Conservation (phyloP, 2,113 vertebrate species). For the Pedionomus torquatus region DNA sequence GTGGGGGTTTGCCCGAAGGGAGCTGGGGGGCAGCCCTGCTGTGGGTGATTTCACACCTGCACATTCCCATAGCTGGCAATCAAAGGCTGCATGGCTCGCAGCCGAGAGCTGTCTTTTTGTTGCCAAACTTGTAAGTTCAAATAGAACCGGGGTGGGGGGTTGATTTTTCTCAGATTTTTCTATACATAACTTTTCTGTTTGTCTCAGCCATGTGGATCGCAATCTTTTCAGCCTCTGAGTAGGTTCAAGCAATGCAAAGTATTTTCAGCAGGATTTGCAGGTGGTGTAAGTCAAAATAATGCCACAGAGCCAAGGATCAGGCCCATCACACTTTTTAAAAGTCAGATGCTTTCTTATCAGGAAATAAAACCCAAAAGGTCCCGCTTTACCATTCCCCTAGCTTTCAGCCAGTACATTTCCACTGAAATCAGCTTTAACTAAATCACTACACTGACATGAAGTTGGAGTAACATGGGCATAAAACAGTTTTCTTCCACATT, state of each 20-base stretch:
- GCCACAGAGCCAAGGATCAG: not conserved
- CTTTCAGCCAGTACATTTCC: not conserved
- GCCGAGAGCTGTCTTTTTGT: not conserved
- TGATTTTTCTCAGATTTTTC: not conserved
- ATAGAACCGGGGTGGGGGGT: not conserved
- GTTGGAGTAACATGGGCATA: not conserved
- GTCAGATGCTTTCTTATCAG: not conserved
- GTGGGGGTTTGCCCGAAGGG: not conserved
- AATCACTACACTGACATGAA: not conserved
- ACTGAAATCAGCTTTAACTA: not conserved
- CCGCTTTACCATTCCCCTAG: not conserved
- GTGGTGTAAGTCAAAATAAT: not conserved
- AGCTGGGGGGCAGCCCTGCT: not conserved
- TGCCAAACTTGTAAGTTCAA: not conserved
- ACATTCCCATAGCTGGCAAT: not conserved
- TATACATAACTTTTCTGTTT: not conserved
- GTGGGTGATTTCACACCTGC: conserved; percentile 27
- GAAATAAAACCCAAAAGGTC: not conserved
- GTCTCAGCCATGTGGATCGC: not conserved
- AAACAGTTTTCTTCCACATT: not conserved
- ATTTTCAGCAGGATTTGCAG: not conserved
- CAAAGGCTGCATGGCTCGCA: not conserved
- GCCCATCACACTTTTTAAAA: not conserved
- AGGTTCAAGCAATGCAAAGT: not conserved
- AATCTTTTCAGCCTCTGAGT: not conserved